Evolutionary conservation across 2,888 invertebrate genomes (phyloP), one percentile per base, ranked within the genome.

Genomic region (Zeuzera pyrina): DNA sequence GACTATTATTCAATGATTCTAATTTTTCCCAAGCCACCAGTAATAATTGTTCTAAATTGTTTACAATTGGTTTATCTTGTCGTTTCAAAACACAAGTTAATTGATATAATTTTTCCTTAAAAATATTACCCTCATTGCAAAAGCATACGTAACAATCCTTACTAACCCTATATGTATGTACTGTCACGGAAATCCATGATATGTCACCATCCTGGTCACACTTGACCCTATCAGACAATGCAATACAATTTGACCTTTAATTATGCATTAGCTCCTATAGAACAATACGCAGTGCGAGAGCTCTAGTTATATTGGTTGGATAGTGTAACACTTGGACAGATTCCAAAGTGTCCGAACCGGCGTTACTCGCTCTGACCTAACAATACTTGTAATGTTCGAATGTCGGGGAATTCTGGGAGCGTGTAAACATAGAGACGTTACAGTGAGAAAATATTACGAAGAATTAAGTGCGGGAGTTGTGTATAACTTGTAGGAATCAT

Each of bases 331-430:
- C 60, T 76, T 76, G 76, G 76, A 72, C 49, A 45, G 47, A 48
- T 47, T 73, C 74, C 76, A 76, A 73, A 70, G 61, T 66, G 64
- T 65, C 63, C 56, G 52, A 54, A 64, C 65, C 49, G 54, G 49
- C 38, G 51, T 57, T 61, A 62, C 57, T 67, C 52, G 50, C 57
- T 42, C 61, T 65, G 62, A 69, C 66, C 62, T 64, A 61, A 66
- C 59, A 54, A 56, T 66, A 25, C 10, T 8, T 19, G 19, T 11
- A 25, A n/a, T 63, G 57, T 45, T 42, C 46, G 62, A 50, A 50
- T 49, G 42, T 51, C 46, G 42, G 27, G 36, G 27, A 32, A 24
- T 29, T 19, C 26, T 16, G 16, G n/a, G 27, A 7, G n/a, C 12
- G 30, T 35, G 37, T 39, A 35, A 39, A 42, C 38, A 39, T 21